Conservation (phyloP, 2,888 invertebrate species). For the Prionchulus punctatus region DNA sequence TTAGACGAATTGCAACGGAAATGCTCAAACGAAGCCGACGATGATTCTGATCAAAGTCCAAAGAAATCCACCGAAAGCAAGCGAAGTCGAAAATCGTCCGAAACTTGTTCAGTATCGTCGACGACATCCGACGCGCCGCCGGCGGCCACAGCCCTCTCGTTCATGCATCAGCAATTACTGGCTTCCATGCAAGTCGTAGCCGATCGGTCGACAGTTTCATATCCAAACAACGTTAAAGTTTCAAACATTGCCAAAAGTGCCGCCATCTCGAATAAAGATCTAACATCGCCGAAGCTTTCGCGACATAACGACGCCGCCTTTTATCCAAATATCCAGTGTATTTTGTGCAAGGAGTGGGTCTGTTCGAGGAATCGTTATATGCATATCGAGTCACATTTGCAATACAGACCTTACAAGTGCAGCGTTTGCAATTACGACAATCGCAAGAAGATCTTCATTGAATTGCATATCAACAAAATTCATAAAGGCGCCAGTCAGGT, state of each 20-base stretch:
- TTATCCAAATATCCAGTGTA: slow-evolving; percentile 17
- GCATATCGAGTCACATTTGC: slow-evolving; percentile 16
- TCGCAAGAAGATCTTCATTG: slow-evolving; percentile 16
- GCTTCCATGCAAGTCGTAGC: too few species aligned
- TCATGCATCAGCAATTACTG: neutral
- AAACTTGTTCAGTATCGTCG: neutral
- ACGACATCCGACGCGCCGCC: neutral
- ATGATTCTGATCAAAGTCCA: neutral
- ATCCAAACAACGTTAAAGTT: too few species aligned
- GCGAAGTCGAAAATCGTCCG: neutral
- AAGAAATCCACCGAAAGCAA: neutral
- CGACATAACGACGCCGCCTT: slow-evolving; percentile 34
- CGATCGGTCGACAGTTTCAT: too few species aligned
- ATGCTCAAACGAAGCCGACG: neutral
- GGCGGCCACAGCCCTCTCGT: neutral
- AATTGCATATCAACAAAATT: slow-evolving; percentile 14
- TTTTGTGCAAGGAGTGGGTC: slow-evolving; percentile 16
- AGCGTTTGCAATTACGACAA: slow-evolving; percentile 15
- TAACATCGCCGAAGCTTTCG: slow-evolving; percentile 33
- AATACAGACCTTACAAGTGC: slow-evolving; percentile 11
- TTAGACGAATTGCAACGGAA: neutral
- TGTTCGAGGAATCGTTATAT: slow-evolving; percentile 16
- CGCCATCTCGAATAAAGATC: neutral
- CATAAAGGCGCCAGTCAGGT: slow-evolving; percentile 10
- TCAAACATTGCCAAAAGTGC: neutral